These are phyloP conservation scores for Hirtodrosophila alboralis DNA, from an alignment of 2,888 invertebrate species.

Conservation along the genomic window DNA sequence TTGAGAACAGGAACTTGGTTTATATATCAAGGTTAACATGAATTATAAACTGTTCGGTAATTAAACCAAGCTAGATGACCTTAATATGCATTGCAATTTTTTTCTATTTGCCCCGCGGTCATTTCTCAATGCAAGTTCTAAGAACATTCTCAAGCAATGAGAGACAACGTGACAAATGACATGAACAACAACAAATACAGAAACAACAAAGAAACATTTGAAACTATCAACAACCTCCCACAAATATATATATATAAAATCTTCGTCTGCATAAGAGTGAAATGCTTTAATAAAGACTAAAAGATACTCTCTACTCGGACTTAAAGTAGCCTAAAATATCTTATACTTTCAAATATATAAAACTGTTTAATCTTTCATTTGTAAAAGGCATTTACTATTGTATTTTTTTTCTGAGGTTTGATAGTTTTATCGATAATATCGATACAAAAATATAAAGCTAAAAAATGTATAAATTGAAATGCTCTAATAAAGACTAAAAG, in stretches of 20 bases:
- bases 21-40: no score
- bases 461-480: no score
- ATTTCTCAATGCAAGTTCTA: conserved; percentile 11
- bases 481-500: not conserved
- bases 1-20: no score
- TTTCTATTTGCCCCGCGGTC: conserved; percentile 26
- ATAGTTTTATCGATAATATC: no score
- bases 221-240: conserved; percentile 7
- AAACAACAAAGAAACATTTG: conserved; percentile 14
- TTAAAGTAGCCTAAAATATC: no score
- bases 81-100: conserved; percentile 13
- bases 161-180: conserved; percentile 24
- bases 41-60: no score
- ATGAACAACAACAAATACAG: conserved; percentile 13
- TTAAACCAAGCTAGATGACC: conserved; percentile 1
- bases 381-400: no score
- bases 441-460: no score
- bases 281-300: not conserved
- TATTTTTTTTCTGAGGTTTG: no score
- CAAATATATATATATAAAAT: conserved; percentile 6
- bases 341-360: no score
- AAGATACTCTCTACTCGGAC: not conserved
- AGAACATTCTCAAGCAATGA: conserved; percentile 26
- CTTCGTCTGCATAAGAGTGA: conserved; percentile 5
- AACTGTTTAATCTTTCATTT: no score